Evolutionary conservation across 2,888 invertebrate genomes (phyloP).

Genomic region (Apotomis betuletana): DNA sequence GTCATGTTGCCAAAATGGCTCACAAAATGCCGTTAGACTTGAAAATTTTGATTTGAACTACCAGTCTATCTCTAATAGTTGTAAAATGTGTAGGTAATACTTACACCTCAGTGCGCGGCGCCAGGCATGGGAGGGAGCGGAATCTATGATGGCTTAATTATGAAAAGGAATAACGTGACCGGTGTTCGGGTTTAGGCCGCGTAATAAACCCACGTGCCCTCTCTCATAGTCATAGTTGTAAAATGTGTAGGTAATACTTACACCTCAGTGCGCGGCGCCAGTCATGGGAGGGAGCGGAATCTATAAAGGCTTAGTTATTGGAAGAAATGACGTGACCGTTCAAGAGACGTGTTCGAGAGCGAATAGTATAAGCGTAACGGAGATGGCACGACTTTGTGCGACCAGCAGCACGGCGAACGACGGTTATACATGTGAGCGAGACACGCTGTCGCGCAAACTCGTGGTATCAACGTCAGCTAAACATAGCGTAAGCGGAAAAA

Average conservation of each 20-base stretch:
- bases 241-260: constrained; percentile 59
- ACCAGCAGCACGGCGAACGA: too few relatives aligned
- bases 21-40: too few relatives aligned
- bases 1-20: too few relatives aligned
- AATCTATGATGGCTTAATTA: too few relatives aligned
- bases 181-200: constrained; percentile 46
- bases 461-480: not conserved
- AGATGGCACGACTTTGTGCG: too few relatives aligned
- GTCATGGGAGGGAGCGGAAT: constrained; percentile 18
- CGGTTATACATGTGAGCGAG: too few relatives aligned
- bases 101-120: constrained; percentile 23
- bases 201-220: constrained; percentile 56
- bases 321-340: too few relatives aligned
- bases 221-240: constrained; percentile 74
- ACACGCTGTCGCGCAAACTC: too few relatives aligned
- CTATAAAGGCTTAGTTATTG: too few relatives aligned
- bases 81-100: constrained; percentile 64
- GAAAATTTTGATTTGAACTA: too few relatives aligned
- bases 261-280: constrained; percentile 12
- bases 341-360: too few relatives aligned
- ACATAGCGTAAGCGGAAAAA: not conserved
- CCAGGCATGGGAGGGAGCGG: constrained; percentile 19
- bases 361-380: too few relatives aligned
- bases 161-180: constrained; percentile 29
- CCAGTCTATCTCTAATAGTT: constrained; percentile 73